phyloP scores from a whole-genome alignment of 2,113 vertebrate genomes.

The Sorex fumeus region DNA sequence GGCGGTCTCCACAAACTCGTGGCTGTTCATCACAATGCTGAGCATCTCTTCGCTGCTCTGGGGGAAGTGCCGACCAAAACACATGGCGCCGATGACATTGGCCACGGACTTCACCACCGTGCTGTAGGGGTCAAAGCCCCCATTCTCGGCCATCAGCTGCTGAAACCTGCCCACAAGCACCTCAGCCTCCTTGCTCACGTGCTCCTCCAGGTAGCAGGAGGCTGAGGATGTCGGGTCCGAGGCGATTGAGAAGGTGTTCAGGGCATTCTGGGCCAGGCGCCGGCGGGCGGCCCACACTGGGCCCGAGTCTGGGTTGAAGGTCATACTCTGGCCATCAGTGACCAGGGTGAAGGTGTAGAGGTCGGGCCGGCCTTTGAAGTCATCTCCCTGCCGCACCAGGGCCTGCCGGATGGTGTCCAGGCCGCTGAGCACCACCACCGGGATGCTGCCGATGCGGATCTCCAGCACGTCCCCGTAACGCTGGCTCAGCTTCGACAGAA shows the following conservation, averaged over 20 bases:
- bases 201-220: conserved; percentile 92
- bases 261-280: conserved; percentile 91
- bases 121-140: conserved; percentile 89
- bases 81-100: conserved; percentile 94
- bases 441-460: conserved; percentile 92
- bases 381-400: conserved; percentile 93
- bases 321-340: conserved; percentile 90
- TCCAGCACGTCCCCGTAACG: conserved; percentile 92
- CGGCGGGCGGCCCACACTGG: conserved; percentile 91
- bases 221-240: conserved; percentile 80
- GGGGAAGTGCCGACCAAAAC: conserved; percentile 92
- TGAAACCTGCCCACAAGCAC: conserved; percentile 88
- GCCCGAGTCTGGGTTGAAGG: conserved; percentile 90
- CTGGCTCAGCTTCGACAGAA: conserved; percentile 90
- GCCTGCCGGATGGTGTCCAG: conserved; percentile 92
- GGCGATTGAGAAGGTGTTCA: conserved; percentile 90
- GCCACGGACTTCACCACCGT: conserved; percentile 93
- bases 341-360: conserved; percentile 89
- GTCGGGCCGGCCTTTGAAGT: conserved; percentile 93
- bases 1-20: conserved; percentile 88
- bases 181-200: conserved; percentile 90
- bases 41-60: conserved; percentile 92
- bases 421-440: conserved; percentile 94
- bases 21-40: conserved; percentile 84
- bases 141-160: conserved; percentile 84